Evolutionary conservation across 2,888 invertebrate species (phyloP).

Genomic region (Tetrapedia diversipes): DNA sequence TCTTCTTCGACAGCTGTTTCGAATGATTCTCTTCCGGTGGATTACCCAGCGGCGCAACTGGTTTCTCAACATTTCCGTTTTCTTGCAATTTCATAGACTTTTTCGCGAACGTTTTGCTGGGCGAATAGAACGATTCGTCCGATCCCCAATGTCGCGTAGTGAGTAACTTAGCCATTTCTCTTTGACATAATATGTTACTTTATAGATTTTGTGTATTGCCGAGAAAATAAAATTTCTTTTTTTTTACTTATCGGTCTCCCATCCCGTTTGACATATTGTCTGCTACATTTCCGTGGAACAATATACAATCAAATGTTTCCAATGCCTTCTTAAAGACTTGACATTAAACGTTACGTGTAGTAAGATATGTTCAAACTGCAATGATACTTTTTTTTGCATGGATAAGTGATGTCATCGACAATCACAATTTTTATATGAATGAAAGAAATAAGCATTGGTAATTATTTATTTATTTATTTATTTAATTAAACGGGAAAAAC

Average conservation of each 20-base stretch:
- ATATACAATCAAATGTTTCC: conserved; percentile 1
- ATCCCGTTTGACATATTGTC: neutral
- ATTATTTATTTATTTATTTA: no score
- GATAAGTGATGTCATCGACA: no score
- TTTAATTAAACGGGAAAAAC: no score
- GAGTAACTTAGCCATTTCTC: conserved; percentile 13
- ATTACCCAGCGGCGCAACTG: no score
- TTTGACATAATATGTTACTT: neutral
- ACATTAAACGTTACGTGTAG: no score
- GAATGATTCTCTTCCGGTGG: neutral
- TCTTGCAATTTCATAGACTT: neutral
- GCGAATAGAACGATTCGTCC: neutral
- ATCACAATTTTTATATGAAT: no score
- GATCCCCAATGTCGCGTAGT: conserved; percentile 21
- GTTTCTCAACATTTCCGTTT: neutral
- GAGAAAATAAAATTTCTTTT: neutral
- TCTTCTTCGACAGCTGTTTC: conserved; percentile 1
- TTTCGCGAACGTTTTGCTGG: neutral
- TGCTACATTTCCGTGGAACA: neutral
- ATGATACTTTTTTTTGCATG: no score
- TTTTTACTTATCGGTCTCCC: conserved; percentile 4
- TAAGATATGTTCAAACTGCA: no score
- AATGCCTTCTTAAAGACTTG: conserved; percentile 1
- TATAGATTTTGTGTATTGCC: conserved; percentile 1
- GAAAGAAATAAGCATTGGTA: no score